Evolutionary conservation across 2,888 invertebrate genomes (phyloP).

Genomic region (Latrodectus elegans): DNA sequence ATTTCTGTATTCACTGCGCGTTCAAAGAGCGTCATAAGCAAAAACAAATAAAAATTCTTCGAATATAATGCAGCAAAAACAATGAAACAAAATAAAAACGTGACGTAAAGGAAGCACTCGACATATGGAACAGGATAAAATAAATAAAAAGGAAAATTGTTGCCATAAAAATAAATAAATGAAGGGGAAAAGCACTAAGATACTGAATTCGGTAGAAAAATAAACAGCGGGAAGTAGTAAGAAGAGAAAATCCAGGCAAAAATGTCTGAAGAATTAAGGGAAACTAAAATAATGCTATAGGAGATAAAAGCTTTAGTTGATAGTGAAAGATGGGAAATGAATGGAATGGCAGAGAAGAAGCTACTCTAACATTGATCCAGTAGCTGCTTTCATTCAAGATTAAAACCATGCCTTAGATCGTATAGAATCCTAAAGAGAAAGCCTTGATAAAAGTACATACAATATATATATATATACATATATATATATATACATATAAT

Average conservation of each 20-base stretch:
- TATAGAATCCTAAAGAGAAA: no score
- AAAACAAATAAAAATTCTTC: background rate
- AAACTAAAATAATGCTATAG: conserved; percentile 6
- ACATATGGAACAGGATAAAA: background rate
- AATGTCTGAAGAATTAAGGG: conserved; percentile 12
- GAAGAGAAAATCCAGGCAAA: conserved; percentile 12
- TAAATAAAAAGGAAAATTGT: background rate
- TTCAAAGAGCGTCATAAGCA: background rate
- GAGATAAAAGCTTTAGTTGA: background rate
- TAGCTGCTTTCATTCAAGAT: no score
- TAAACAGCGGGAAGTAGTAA: conserved; percentile 19
- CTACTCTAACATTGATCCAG: no score
- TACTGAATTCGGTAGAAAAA: conserved; percentile 38
- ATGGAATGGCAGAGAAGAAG: background rate
- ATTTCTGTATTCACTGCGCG: no score
- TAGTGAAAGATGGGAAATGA: conserved; percentile 15
- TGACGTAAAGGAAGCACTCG: background rate
- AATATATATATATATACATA: no score
- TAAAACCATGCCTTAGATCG: no score
- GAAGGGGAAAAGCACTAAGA: background rate
- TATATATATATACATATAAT: no score
- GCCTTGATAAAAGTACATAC: no score
- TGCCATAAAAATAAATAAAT: conserved; percentile 1
- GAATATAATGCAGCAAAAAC: background rate
- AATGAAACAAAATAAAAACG: background rate